These are phyloP conservation scores for Sinocyclocheilus anophthalmus DNA, from an alignment of 2,113 vertebrate genomes.

Conservation along the genomic window DNA sequence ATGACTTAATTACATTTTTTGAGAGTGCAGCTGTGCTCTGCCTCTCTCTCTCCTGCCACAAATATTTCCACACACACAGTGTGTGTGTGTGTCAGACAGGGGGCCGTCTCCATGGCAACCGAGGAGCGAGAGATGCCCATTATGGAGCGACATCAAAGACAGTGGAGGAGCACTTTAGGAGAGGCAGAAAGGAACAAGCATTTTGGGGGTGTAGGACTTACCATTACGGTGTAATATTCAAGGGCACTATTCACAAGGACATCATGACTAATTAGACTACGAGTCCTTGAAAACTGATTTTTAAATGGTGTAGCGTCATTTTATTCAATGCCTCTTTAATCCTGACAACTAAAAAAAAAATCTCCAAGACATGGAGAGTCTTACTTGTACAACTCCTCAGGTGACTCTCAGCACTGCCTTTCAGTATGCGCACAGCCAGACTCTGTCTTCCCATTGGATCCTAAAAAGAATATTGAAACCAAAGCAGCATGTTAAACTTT, in stretches of 20 bases:
- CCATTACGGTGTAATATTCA: not conserved
- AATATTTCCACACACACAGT: conserved; percentile 30
- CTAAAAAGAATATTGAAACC: conserved; percentile 2
- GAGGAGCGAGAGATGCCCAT: conserved; percentile 44
- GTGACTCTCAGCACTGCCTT: conserved; percentile 46
- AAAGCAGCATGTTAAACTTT: conserved; percentile 1
- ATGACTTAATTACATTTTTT: conserved; percentile 14
- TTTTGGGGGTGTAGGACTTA: not conserved
- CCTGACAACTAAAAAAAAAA: not conserved
- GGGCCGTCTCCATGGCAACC: conserved; percentile 47
- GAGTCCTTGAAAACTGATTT: not conserved
- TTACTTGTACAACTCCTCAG: conserved; percentile 56
- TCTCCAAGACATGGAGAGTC: not conserved
- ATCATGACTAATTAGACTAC: not conserved
- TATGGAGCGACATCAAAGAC: conserved; percentile 50
- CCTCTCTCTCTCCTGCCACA: conserved; percentile 11
- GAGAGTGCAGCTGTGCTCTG: conserved; percentile 35
- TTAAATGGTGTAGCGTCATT: not conserved
- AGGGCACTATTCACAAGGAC: not conserved
- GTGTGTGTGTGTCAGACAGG: conserved; percentile 22
- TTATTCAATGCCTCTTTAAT: not conserved
- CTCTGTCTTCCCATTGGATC: conserved; percentile 27
- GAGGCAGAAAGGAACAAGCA: conserved; percentile 16
- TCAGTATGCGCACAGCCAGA: conserved; percentile 39
- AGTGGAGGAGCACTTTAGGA: conserved; percentile 37